Percentiles rank a stretch among this genome's conserved stretches.
Evolutionary conservation across 2,888 invertebrate species (phyloP).

Genomic region (Euphydryas editha): DNA sequence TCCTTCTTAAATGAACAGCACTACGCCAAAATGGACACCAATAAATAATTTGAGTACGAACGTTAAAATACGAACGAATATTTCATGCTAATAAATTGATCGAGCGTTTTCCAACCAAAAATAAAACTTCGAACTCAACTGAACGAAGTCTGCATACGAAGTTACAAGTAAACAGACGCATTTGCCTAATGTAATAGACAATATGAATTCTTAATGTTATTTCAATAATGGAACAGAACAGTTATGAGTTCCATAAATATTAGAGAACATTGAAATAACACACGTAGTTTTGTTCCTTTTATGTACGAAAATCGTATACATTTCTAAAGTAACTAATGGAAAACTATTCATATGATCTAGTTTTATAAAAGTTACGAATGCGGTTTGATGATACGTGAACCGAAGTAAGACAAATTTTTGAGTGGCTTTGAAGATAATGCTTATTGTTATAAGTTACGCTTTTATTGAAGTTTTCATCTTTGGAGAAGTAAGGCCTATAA

Average conservation of each 20-base stretch:
- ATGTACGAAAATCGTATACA: neutral
- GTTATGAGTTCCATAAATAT: slow-evolving; percentile 26
- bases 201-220: slow-evolving; percentile 36
- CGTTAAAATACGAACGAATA: neutral
- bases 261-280: slow-evolving; percentile 30
- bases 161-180: slow-evolving; percentile 21
- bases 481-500: neutral
- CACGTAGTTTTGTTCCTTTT: slow-evolving; percentile 6
- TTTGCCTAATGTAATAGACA: slow-evolving; percentile 34
- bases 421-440: neutral
- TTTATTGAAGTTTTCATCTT: neutral
- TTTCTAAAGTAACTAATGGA: slow-evolving; percentile 19
- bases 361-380: slow-evolving; percentile 30
- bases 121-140: slow-evolving; percentile 8
- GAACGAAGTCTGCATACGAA: slow-evolving; percentile 3
- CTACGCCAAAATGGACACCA: neutral
- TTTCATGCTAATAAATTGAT: neutral
- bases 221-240: slow-evolving; percentile 33
- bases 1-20: neutral
- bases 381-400: slow-evolving; percentile 27
- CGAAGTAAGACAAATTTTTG: neutral
- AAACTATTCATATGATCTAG: slow-evolving; percentile 30
- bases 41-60: slow-evolving; percentile 8
- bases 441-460: neutral
- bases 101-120: neutral